These are phyloP conservation scores for Pachyramphus minor DNA, from an alignment of 2,113 vertebrate species.

Conservation along the genomic window DNA sequence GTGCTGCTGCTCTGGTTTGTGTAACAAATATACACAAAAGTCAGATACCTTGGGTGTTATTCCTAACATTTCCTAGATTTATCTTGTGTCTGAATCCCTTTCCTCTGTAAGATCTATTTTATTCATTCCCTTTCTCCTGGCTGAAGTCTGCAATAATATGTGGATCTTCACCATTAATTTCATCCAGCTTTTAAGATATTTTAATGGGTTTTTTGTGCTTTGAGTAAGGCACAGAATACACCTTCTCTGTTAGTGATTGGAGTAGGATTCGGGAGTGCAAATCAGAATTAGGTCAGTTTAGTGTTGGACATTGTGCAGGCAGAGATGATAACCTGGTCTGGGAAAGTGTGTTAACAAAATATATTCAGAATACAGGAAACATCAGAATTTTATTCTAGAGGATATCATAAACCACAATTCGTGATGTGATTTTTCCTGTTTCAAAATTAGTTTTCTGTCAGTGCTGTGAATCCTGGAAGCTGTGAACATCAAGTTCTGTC, in stretches of 20 bases:
- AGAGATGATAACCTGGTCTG: background rate
- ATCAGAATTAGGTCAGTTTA: background rate
- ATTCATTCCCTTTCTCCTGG: background rate
- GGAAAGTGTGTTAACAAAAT: background rate
- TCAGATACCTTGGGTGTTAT: background rate
- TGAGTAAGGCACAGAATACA: background rate
- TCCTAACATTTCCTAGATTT: background rate
- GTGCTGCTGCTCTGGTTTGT: background rate
- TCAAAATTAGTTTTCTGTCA: background rate
- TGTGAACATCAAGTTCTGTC: constrained; percentile 40
- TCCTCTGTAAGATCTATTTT: background rate
- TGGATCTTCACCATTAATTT: background rate
- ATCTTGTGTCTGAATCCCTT: background rate
- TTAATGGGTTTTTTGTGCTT: background rate
- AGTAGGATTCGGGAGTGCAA: background rate
- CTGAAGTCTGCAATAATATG: background rate
- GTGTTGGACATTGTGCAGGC: background rate
- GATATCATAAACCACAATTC: background rate
- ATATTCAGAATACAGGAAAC: background rate
- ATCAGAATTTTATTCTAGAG: background rate
- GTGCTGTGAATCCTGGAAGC: constrained; percentile 7
- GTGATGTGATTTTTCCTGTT: background rate
- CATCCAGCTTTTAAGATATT: background rate
- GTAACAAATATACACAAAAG: background rate
- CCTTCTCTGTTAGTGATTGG: background rate